These are phyloP conservation scores for Sebastes goodei DNA, from an alignment of 2,797 vertebrate species.

Conservation along the genomic window DNA sequence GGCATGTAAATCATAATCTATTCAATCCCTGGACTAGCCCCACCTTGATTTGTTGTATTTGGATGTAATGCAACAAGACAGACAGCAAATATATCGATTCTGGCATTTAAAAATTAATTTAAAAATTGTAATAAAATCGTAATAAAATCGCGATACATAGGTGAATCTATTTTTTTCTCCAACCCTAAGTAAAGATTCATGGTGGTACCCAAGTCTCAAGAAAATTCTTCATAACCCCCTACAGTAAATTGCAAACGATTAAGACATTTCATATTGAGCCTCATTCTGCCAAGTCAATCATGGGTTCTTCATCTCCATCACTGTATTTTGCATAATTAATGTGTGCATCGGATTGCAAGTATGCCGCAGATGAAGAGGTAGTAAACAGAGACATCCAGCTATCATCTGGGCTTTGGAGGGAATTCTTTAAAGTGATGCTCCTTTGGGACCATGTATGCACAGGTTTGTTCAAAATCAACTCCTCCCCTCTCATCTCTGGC, in stretches of 20 bases:
- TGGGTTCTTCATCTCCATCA: slow-evolving; percentile 15
- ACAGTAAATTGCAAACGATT: background rate
- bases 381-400: slow-evolving; percentile 52
- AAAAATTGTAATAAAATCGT: too few relatives aligned
- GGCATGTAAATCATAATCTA: background rate
- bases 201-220: background rate
- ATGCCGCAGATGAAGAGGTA: slow-evolving; percentile 25
- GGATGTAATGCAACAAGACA: background rate
- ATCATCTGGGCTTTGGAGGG: slow-evolving; percentile 53
- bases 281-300: slow-evolving; percentile 15
- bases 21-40: background rate
- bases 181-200: background rate
- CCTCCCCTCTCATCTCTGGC: slow-evolving; percentile 59
- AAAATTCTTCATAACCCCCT: background rate
- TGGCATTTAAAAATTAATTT: too few relatives aligned
- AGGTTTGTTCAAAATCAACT: slow-evolving; percentile 66
- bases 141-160: too few relatives aligned
- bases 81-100: background rate
- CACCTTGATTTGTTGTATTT: slow-evolving; percentile 1
- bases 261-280: background rate
- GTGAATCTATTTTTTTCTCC: too few relatives aligned
- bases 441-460: slow-evolving; percentile 59
- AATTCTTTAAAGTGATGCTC: slow-evolving; percentile 61
- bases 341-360: background rate
- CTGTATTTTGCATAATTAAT: slow-evolving; percentile 40